Evolutionary conservation across 2,113 vertebrate genomes (phyloP), one percentile per base, ranked within the genome.

Genomic region (Nerophis ophidion): DNA sequence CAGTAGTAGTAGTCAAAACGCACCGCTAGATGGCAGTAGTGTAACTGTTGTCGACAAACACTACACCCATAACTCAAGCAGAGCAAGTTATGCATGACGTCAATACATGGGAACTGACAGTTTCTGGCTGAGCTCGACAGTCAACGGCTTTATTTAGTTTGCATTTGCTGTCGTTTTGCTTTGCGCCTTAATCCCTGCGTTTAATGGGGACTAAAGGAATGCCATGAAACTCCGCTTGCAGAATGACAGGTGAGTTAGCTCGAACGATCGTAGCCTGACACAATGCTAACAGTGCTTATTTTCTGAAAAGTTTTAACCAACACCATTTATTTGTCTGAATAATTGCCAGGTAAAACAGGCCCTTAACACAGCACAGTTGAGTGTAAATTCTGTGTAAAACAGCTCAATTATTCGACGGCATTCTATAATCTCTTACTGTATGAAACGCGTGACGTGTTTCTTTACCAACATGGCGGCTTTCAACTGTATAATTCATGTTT

Each of bases 151-250:
- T 11, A n/a, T 78, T 55, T 82, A 81, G 70, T 76, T 63, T 79
- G 82, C 68, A 2, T 7, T 79, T 46, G 7, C 5, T 74, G 84
- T 68, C 11, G n/a, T 74, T 84, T 75, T 7, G 33, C 57, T 81
- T 65, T 40, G 67, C 16, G 40, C 19, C 57, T 48, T n/a, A 10
- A 36, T 48, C 51, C 2, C 44, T 52, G 57, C 56, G 26, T 59
- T 82, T 63, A 48, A 89, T 90, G 86, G 89, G 42, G 74, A 76
- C 58, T 49, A 8, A n/a, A 6, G 53, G 70, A 34, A 68, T 88
- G 84, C 63, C 71, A 88, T 92, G 90, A 91, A 90, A 89, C 87
- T 85, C 63, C 81, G 91, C 63, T 50, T 81, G 83, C 88, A 89
- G 67, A 77, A 84, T 91, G 91, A 92, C 84, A 90, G 92, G 92